Evolutionary conservation across 2,113 vertebrate genomes (phyloP).

Genomic region (Malurus melanocephalus): DNA sequence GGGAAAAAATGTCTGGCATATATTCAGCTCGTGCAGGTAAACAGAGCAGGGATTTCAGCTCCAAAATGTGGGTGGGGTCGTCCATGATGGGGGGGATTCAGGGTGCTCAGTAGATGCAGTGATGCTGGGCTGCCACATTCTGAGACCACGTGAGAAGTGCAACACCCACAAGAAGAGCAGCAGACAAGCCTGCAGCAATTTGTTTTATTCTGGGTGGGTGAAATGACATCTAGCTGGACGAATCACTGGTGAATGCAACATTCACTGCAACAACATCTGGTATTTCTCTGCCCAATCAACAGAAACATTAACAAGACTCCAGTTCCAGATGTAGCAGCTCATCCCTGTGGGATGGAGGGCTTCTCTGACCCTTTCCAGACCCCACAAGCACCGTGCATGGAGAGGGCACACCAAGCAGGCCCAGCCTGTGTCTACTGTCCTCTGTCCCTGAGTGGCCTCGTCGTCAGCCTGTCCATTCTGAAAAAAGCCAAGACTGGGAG

Average conservation of each 20-base stretch:
- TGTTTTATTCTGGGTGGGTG: neutral
- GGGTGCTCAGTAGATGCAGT: fast-evolving
- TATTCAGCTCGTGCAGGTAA: neutral
- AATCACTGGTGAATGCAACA: neutral
- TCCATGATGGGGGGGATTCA: neutral
- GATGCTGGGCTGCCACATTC: neutral
- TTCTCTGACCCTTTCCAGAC: neutral
- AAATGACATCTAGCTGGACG: neutral
- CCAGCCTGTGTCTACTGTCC: neutral
- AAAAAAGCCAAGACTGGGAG: neutral
- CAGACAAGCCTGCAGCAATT: neutral
- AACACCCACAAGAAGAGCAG: neutral
- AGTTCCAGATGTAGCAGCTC: neutral
- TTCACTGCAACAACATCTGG: neutral
- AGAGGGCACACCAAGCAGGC: neutral
- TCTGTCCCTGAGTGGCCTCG: fast-evolving
- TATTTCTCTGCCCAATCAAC: neutral
- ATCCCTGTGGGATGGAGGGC: fast-evolving
- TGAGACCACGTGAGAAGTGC: neutral
- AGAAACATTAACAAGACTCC: neutral
- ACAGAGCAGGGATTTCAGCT: neutral
- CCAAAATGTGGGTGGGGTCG: neutral
- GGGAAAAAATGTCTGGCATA: neutral
- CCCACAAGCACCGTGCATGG: neutral
- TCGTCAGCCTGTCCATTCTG: neutral